Percentiles rank a stretch among this genome's conserved stretches.
Evolutionary conservation across 1,140 invertebrate genomes (phyloP).

Genomic region (Pogonomyrmex californicus): DNA sequence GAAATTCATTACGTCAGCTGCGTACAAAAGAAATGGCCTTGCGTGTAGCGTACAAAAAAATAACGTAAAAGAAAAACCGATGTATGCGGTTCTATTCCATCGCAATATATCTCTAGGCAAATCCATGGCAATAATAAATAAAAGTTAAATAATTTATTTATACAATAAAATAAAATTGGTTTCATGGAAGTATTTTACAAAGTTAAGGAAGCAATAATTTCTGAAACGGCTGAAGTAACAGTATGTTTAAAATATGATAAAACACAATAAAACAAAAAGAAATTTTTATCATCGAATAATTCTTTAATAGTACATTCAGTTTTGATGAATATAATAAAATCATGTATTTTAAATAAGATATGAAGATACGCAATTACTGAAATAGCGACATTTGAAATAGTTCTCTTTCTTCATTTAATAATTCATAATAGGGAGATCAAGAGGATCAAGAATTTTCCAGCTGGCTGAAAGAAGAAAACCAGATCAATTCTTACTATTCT

Average conservation of each 20-base stretch:
- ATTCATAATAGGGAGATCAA: neutral
- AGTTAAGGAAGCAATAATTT: neutral
- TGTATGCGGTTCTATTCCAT: neutral
- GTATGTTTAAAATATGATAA: neutral
- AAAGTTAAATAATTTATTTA: slow-evolving; percentile 23
- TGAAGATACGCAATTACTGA: neutral
- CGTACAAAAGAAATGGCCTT: neutral
- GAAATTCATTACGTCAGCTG: slow-evolving; percentile 15
- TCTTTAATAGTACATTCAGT: neutral
- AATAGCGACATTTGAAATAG: neutral
- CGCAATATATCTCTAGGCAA: neutral
- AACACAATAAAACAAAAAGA: neutral
- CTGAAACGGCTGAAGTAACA: neutral
- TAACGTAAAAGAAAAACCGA: neutral
- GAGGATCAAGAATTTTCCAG: neutral
- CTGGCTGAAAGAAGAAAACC: neutral
- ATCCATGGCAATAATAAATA: neutral
- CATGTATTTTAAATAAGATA: slow-evolving; percentile 7
- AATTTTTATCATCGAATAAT: neutral
- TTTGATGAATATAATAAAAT: neutral
- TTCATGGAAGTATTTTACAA: neutral
- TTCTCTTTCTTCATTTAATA: neutral
- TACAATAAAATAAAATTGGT: slow-evolving; percentile 10
- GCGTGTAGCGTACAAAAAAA: neutral
- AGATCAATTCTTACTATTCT: slow-evolving; percentile 10